Evolutionary conservation across 2,113 vertebrate species (phyloP).

Genomic region (Psilopogon haemacephalus): DNA sequence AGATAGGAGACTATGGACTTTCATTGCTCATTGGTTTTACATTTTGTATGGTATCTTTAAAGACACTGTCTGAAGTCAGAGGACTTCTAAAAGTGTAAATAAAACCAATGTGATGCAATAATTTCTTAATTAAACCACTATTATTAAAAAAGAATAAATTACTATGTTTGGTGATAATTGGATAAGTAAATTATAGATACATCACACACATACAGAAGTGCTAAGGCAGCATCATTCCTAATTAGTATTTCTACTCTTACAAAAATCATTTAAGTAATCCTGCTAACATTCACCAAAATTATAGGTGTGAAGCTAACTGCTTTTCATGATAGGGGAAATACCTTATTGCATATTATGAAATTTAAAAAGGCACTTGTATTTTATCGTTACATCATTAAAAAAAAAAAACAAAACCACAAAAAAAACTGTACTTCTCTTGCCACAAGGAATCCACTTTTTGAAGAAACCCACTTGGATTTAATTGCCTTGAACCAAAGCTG

Average conservation of each 20-base stretch:
- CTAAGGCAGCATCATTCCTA: not conserved
- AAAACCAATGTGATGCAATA: not conserved
- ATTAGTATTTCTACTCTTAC: not conserved
- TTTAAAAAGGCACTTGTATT: not conserved
- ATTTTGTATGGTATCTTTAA: not conserved
- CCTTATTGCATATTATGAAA: not conserved
- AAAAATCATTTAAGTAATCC: not conserved
- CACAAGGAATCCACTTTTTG: not conserved
- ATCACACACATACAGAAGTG: not conserved
- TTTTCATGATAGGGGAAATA: not conserved
- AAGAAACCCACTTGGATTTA: not conserved
- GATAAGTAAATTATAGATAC: not conserved
- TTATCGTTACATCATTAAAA: not conserved
- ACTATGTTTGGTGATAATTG: not conserved
- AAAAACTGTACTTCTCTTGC: not conserved
- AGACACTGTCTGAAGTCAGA: not conserved
- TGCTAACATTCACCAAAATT: not conserved
- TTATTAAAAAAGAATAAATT: not conserved
- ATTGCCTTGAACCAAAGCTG: not conserved
- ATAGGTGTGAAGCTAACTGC: not conserved
- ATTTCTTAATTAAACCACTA: not conserved
- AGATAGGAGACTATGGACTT: not conserved
- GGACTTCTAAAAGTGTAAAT: not conserved
- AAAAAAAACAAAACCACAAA: slow-evolving; percentile 15
- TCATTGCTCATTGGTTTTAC: not conserved